phyloP scores from a whole-genome alignment of 64 coral and sea anemone genomes.

The Porites lutea region DNA sequence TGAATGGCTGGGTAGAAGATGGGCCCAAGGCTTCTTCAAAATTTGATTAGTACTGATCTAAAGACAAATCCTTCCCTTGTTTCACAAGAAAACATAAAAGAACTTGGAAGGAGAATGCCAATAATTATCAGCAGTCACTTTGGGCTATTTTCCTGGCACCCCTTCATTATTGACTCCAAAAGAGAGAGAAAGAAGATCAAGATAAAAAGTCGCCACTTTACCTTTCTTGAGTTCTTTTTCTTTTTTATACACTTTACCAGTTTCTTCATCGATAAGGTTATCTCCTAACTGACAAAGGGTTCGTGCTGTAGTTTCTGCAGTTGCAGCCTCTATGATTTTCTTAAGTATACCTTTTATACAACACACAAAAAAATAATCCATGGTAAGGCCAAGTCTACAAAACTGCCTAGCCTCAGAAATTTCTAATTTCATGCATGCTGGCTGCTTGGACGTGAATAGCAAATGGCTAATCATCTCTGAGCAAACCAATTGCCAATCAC shows the following conservation, averaged over 20 bases:
- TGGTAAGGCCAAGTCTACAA: too few species aligned
- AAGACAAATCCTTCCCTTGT: too few species aligned
- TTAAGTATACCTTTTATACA: conserved; percentile 44
- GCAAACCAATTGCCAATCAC: too few species aligned
- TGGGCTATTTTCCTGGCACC: background rate
- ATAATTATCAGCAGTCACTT: too few species aligned
- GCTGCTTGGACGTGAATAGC: too few species aligned
- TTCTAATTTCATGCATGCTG: too few species aligned
- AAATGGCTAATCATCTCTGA: too few species aligned
- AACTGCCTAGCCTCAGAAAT: too few species aligned
- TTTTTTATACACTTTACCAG: conserved; percentile 82
- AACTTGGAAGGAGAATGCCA: too few species aligned
- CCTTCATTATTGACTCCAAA: background rate
- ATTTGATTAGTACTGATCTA: background rate
- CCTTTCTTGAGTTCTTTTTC: conserved; percentile 87
- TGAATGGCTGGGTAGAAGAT: background rate
- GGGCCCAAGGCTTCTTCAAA: background rate
- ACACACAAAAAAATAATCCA: background rate
- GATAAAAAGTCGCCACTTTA: background rate
- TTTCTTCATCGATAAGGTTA: conserved; percentile 75
- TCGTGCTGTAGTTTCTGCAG: conserved; percentile 39
- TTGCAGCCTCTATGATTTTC: conserved; percentile 66
- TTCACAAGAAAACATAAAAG: too few species aligned
- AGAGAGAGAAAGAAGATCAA: background rate
- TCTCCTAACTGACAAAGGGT: conserved; percentile 81